Base-by-base conservation (phyloP, 2,113 vertebrate genomes). In the Myiagra hebetior region DNA sequence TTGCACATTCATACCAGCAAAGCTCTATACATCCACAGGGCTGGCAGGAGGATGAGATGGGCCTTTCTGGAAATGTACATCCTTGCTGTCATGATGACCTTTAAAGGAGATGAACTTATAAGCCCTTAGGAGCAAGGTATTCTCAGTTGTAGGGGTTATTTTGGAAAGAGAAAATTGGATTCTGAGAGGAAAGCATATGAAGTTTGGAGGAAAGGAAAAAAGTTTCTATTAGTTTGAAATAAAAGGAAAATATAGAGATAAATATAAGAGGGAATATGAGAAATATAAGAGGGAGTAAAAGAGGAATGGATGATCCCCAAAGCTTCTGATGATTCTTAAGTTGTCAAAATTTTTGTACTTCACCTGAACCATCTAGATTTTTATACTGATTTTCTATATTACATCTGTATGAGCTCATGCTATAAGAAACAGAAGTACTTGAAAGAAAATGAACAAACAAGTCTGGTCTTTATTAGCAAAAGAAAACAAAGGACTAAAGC, bases 401-500 rank as follows among this genome's bases (percentile, higher is more conserved):
- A 70, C 35, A 41, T 83, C 33, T 92, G 42, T 91, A 94, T 96
- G 91, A 96, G 80, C 78, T 97, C 76, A 96, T 60, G 39, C 65
- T 84, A 35, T 95, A 95, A 97, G 95, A 97, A 97, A 97, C 95
- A 97, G 93, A 95, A 95, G 77, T 93, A 86, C 89, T 96, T 70
- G 46, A 95, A 97, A 94, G 91, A 93, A 97, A 96, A 95, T 85
- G 93, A 97, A 94, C 94, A 97, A 97, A 96, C 92, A 97, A 97
- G 96, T 97, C 97, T 97, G 96, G 93, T 90, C 96, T 93, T 96
- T 97, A 95, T 97, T 97, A 76, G 76, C 92, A 96, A 93, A 80
- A 70, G 85, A 95, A 97, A 96, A 96, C 91, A 94, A 97, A 97
- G 95, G 84, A 97, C 96, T 96, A 96, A 96, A 98, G 95, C 94